phyloP scores from a whole-genome alignment of 2,888 invertebrate species.

The Venustoraphidia nigricollis region DNA sequence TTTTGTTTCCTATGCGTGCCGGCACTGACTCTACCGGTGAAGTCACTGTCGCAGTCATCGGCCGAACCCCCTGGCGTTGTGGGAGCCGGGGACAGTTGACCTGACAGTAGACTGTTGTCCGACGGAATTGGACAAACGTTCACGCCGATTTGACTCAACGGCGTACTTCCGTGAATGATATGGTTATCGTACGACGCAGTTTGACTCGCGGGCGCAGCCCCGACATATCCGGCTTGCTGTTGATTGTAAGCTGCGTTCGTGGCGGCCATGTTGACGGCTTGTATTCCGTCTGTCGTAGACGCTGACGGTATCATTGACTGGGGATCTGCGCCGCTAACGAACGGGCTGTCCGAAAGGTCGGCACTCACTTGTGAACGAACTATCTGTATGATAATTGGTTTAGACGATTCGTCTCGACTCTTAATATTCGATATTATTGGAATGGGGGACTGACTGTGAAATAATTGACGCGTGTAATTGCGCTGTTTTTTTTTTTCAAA shows the following conservation, averaged over 20 bases:
- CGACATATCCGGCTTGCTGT: slow-evolving; percentile 2
- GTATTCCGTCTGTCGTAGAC: slow-evolving; percentile 1
- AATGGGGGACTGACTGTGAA: no score
- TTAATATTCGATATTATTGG: no score
- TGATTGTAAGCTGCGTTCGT: slow-evolving; percentile 1
- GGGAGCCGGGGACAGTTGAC: slow-evolving; percentile 41
- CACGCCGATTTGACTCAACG: slow-evolving; percentile 73
- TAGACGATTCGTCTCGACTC: no score
- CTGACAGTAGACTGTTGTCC: slow-evolving; percentile 31
- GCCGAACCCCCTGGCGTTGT: slow-evolving; percentile 41
- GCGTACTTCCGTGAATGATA: slow-evolving; percentile 70
- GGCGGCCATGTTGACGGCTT: slow-evolving; percentile 3
- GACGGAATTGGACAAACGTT: slow-evolving; percentile 42
- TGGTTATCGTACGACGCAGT: slow-evolving; percentile 26
- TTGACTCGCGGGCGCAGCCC: slow-evolving; percentile 16
- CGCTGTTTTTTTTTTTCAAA: no score
- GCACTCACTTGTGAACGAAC: slow-evolving; percentile 17
- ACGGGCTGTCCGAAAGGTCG: slow-evolving; percentile 17
- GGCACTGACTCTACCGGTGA: slow-evolving; percentile 21
- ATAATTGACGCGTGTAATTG: no score
- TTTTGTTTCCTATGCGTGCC: slow-evolving; percentile 42
- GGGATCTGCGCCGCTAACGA: slow-evolving; percentile 21
- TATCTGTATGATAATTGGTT: no score
- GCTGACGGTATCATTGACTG: slow-evolving; percentile 15
- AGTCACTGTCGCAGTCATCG: slow-evolving; percentile 38